These are phyloP conservation scores for Therioaphis trifolii DNA, from an alignment of 2,888 invertebrate genomes.

Conservation along the genomic window DNA sequence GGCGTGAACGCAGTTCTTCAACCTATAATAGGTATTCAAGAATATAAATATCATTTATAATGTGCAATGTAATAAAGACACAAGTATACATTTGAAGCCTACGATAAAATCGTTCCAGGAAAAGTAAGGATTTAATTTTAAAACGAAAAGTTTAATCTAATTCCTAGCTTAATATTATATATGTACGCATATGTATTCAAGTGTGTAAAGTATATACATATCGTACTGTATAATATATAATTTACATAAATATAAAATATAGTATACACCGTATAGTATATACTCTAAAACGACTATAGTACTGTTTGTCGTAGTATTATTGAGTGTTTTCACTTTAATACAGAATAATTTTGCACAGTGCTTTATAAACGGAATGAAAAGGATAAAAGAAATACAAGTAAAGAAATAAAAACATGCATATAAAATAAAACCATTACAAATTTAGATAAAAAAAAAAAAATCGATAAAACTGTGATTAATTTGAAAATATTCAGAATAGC, in stretches of 20 bases:
- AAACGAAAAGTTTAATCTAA: not conserved
- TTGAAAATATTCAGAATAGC: constrained; percentile 3
- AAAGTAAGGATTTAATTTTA: not conserved
- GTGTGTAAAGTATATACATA: not conserved
- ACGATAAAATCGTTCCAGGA: not conserved
- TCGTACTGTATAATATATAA: not conserved
- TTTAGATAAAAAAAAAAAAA: constrained; percentile 28
- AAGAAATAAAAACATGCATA: constrained; percentile 51
- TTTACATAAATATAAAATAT: too few relatives aligned
- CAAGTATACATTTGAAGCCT: too few relatives aligned
- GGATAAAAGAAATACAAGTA: constrained; percentile 43
- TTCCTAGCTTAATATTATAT: not conserved
- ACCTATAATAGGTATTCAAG: constrained; percentile 72
- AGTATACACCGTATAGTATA: not conserved
- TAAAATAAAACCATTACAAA: constrained; percentile 44
- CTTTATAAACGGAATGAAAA: constrained; percentile 25
- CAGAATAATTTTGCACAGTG: constrained; percentile 38
- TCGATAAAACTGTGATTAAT: not conserved
- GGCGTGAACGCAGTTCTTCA: constrained; percentile 90
- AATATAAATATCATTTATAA: not conserved
- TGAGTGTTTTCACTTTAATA: constrained; percentile 9
- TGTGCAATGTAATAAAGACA: not conserved
- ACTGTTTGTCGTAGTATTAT: constrained; percentile 33
- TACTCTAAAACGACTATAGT: constrained; percentile 38
- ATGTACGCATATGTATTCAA: too few relatives aligned